phyloP scores from a whole-genome alignment of 1,140 invertebrate genomes.

The Drosophila melanica region DNA sequence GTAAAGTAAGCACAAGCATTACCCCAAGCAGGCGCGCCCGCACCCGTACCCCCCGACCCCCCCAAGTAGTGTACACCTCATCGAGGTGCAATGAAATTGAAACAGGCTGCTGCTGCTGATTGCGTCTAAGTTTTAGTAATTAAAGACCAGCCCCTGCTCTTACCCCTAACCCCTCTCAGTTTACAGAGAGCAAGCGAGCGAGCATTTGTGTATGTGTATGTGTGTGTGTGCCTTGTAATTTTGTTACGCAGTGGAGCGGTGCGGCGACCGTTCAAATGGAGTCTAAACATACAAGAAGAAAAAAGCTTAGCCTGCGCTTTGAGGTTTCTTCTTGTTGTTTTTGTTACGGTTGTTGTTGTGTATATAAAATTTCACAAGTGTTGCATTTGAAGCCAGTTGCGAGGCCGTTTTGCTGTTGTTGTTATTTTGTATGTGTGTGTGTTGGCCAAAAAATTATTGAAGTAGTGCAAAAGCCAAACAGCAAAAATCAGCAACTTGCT shows the following conservation, averaged over 20 bases:
- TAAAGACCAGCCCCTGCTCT: constrained; percentile 51
- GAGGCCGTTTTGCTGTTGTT: constrained; percentile 25
- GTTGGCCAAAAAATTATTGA: constrained; percentile 37
- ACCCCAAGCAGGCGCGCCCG: constrained; percentile 33
- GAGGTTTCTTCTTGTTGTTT: constrained; percentile 36
- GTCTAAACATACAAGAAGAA: constrained; percentile 57
- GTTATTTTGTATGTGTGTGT: constrained; percentile 30
- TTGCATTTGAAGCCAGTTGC: constrained; percentile 56
- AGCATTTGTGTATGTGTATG: constrained; percentile 9
- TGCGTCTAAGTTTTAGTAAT: constrained; percentile 56
- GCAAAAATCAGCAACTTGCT: constrained; percentile 42
- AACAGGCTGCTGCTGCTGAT: constrained; percentile 31
- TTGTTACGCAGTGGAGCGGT: constrained; percentile 75
- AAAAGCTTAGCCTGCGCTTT: constrained; percentile 67
- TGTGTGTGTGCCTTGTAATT: constrained; percentile 63
- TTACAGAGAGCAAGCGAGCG: constrained; percentile 10
- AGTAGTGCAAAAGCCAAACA: constrained; percentile 39
- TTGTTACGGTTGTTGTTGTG: constrained; percentile 32
- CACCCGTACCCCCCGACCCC: background rate
- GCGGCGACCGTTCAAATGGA: constrained; percentile 64
- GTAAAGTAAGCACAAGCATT: constrained; percentile 69
- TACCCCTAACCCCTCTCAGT: constrained; percentile 4
- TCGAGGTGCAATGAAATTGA: constrained; percentile 42
- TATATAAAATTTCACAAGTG: constrained; percentile 61
- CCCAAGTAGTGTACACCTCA: constrained; percentile 27